A percentile compares a stretch with the other conserved stretches of the same genome.
These are phyloP conservation scores for Chiloscyllium plagiosum DNA, from an alignment of 2,113 vertebrate genomes.

Conservation along the genomic window DNA sequence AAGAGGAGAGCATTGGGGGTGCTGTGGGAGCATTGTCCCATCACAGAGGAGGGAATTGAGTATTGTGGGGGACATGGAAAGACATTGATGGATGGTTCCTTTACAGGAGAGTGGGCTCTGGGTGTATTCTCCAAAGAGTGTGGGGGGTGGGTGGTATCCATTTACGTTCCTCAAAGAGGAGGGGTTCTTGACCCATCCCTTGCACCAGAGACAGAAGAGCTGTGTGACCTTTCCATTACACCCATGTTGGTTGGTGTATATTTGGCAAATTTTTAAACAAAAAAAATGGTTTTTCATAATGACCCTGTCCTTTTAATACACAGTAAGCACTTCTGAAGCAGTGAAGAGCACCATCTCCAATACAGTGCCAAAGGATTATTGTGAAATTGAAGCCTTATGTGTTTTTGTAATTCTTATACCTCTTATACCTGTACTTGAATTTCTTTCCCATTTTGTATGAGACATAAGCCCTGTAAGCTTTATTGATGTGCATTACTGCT, in stretches of 20 bases:
- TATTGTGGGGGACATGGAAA: background rate
- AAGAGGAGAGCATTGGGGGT: too few relatives aligned
- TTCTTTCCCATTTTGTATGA: conserved; percentile 6
- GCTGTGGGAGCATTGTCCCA: background rate
- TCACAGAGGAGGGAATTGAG: background rate
- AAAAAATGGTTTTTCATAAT: background rate
- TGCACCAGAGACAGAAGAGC: background rate
- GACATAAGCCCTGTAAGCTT: background rate
- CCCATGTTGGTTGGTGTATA: background rate
- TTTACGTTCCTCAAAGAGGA: background rate
- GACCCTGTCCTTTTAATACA: background rate
- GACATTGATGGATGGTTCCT: background rate
- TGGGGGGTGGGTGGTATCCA: background rate
- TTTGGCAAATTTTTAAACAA: background rate
- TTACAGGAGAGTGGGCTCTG: background rate
- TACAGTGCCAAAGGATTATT: conserved; percentile 23
- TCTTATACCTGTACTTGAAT: background rate
- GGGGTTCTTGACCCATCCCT: background rate
- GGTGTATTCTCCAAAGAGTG: background rate
- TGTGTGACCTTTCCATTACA: background rate
- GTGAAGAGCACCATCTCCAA: background rate
- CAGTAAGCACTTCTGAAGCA: background rate
- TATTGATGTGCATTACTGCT: conserved; percentile 17
- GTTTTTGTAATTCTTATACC: conserved; percentile 20
- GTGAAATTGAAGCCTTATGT: conserved; percentile 1